Conservation (phyloP, 2,113 vertebrate genomes). For the Campylomormyrus numenius region DNA sequence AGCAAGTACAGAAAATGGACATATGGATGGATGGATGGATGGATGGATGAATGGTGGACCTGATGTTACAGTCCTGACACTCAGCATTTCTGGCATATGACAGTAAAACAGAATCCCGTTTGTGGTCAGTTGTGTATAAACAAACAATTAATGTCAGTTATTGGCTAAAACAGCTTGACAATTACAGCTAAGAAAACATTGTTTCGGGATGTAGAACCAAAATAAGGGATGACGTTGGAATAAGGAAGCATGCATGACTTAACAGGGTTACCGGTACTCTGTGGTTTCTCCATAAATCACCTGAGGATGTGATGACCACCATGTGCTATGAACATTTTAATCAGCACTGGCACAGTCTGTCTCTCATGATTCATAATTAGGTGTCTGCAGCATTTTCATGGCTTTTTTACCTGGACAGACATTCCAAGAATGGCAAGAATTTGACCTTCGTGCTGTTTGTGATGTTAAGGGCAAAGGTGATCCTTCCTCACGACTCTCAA, state of each 20-base stretch:
- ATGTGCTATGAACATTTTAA: neutral
- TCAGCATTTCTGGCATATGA: neutral
- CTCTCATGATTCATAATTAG: neutral
- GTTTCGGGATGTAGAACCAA: neutral
- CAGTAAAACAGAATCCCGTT: neutral
- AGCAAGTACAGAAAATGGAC: neutral
- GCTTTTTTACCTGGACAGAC: neutral
- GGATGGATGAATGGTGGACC: neutral
- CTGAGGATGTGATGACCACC: neutral
- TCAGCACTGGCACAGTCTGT: neutral
- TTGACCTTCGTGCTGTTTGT: constrained; percentile 23
- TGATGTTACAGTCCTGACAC: neutral
- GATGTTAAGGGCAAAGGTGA: constrained; percentile 18
- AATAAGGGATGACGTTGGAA: neutral
- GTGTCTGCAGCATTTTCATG: neutral
- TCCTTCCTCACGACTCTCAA: constrained; percentile 24
- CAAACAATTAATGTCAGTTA: neutral
- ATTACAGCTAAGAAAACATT: neutral
- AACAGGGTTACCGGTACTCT: neutral
- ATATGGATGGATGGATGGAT: neutral
- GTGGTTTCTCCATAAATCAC: neutral
- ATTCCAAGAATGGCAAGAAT: neutral
- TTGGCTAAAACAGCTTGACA: neutral
- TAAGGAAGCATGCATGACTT: neutral
- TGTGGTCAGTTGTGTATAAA: neutral